Conservation (phyloP, 2,113 vertebrate species). For the Periophthalmodon schlosseri region DNA sequence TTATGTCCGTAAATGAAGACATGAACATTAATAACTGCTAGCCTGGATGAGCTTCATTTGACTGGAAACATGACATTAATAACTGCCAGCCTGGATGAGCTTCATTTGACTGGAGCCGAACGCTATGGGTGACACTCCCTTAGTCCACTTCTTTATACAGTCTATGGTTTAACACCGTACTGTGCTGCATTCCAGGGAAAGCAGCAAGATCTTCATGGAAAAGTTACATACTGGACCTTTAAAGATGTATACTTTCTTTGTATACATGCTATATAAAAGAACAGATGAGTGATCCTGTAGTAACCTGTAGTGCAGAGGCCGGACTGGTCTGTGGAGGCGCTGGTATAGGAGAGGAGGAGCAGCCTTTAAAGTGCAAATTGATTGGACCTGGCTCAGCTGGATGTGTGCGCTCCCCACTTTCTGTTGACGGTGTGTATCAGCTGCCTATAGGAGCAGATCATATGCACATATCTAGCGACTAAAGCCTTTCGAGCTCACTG, state of each 20-base stretch:
- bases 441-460: neutral
- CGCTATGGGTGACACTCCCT: no score
- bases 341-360: neutral
- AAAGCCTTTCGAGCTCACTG: neutral
- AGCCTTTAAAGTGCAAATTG: neutral
- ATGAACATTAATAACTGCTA: no score
- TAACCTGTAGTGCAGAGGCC: neutral
- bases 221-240: no score
- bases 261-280: neutral
- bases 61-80: no score
- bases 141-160: no score
- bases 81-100: no score
- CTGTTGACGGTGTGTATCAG: neutral
- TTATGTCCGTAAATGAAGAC: no score
- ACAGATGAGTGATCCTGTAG: neutral
- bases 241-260: neutral
- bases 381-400: neutral
- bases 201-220: no score
- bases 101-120: no score
- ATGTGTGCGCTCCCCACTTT: neutral
- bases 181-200: no score
- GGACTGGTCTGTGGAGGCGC: neutral
- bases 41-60: no score
- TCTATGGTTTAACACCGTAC: no score
- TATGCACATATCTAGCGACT: neutral